Evolutionary conservation across 1,140 invertebrate species (phyloP).

Genomic region (Drosophila virilis): DNA sequence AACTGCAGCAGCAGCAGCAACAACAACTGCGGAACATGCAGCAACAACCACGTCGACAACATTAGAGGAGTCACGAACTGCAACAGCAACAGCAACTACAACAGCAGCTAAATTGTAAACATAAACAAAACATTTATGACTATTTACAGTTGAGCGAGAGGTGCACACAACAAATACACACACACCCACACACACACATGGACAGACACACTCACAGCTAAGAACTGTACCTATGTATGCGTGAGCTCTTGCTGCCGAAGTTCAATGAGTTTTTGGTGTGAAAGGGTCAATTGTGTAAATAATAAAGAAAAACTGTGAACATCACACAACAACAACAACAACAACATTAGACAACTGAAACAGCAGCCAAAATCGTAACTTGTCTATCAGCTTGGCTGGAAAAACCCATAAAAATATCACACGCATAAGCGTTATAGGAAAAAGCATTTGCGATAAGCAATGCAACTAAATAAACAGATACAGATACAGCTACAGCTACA

Average conservation of each 20-base stretch:
- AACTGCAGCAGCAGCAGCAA: conserved; percentile 1
- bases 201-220: conserved; percentile 1
- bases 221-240: conserved; percentile 48
- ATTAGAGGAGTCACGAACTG: conserved; percentile 73
- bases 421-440: conserved; percentile 61
- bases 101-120: conserved; percentile 80
- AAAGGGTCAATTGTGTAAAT: conserved; percentile 82
- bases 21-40: conserved; percentile 34
- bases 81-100: conserved; percentile 44
- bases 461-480: conserved; percentile 67
- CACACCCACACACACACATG: conserved; percentile 7
- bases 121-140: conserved; percentile 83
- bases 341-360: conserved; percentile 23
- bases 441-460: conserved; percentile 72
- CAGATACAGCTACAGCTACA: conserved; percentile 47
- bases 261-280: conserved; percentile 79
- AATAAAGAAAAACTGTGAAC: conserved; percentile 79
- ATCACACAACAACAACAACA: conserved; percentile 41
- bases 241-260: conserved; percentile 68
- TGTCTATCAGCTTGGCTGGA: conserved; percentile 38
- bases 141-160: conserved; percentile 77
- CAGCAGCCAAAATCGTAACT: conserved; percentile 61
- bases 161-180: conserved; percentile 41
- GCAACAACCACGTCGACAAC: conserved; percentile 79
- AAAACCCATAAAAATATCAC: conserved; percentile 77